Evolutionary conservation across 2,113 vertebrate genomes (phyloP).

Genomic region (Calidris pygmaea): DNA sequence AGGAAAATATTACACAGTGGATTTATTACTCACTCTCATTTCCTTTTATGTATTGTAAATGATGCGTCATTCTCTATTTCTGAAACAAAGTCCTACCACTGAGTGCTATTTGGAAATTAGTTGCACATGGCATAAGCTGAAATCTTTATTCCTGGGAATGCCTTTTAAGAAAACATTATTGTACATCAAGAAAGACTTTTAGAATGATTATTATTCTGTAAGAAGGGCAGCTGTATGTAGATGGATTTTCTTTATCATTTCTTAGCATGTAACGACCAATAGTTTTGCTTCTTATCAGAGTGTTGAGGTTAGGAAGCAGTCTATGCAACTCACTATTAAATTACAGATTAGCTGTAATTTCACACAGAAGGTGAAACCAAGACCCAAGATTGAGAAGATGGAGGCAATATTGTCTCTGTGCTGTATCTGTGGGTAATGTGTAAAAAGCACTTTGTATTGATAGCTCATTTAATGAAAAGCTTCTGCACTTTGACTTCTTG

Average conservation of each 20-base stretch:
- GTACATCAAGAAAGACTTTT: neutral
- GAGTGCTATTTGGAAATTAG: conserved; percentile 26
- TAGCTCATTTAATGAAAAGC: conserved; percentile 20
- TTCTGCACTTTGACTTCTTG: conserved; percentile 1
- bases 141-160: neutral
- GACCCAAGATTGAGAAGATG: neutral
- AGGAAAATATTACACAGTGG: conserved; percentile 36
- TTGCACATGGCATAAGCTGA: neutral
- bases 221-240: neutral
- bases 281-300: neutral
- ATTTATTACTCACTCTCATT: conserved; percentile 52
- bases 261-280: neutral
- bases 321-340: neutral
- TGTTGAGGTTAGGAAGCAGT: neutral
- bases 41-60: conserved; percentile 26
- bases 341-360: neutral
- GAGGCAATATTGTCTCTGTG: neutral
- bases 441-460: neutral
- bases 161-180: neutral
- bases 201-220: neutral
- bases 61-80: conserved; percentile 44
- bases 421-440: neutral
- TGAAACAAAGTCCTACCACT: conserved; percentile 31
- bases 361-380: neutral
- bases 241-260: neutral